Percentiles rank a stretch among this genome's conserved stretches.
Conservation (phyloP, 2,113 vertebrate species). For the Trochalopteron elliotii region DNA sequence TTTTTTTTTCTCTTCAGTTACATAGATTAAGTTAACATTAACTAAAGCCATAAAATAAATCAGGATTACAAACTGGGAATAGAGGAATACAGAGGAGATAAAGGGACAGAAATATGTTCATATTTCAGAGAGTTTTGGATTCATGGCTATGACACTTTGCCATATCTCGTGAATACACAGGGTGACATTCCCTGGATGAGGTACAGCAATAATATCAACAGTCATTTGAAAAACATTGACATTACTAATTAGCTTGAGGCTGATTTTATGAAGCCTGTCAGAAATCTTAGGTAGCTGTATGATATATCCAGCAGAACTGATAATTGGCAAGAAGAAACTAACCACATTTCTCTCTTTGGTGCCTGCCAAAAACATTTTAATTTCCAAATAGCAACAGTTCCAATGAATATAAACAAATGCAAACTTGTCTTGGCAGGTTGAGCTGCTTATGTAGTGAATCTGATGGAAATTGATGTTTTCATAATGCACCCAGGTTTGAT, state of each 20-base stretch:
- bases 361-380: background rate
- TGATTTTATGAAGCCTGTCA: background rate
- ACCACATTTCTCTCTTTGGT: background rate
- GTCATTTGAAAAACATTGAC: background rate
- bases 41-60: background rate
- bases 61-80: background rate
- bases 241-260: background rate
- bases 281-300: background rate
- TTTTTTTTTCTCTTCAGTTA: background rate
- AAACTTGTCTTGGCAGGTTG: background rate
- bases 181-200: background rate
- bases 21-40: background rate
- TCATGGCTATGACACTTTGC: background rate
- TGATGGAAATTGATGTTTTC: background rate
- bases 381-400: background rate
- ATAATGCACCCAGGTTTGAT: background rate
- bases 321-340: background rate
- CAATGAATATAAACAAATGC: background rate
- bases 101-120: background rate
- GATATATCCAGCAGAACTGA: background rate
- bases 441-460: background rate
- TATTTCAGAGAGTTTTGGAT: background rate
- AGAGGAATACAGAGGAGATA: background rate
- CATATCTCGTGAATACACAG: background rate
- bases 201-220: background rate